Percentiles rank a stretch among this genome's conserved stretches.
Evolutionary conservation across 2,888 invertebrate genomes (phyloP).

Genomic region (Amorpha juglandis): DNA sequence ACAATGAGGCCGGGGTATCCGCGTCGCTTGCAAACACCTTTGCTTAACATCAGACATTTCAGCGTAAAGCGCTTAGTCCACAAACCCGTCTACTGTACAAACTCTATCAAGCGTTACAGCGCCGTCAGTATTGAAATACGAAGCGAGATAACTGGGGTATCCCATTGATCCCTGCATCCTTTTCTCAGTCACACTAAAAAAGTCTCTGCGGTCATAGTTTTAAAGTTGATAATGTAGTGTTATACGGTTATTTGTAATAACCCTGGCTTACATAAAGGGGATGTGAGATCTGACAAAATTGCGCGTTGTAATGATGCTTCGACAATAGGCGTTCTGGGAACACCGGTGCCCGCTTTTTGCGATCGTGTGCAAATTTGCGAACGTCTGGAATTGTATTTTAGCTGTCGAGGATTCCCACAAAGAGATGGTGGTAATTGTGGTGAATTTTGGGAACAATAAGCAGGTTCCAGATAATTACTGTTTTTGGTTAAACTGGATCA

Average conservation of each 20-base stretch:
- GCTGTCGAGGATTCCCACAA: conserved; percentile 16
- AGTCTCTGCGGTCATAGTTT: rapidly evolving
- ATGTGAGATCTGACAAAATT: conserved; percentile 75
- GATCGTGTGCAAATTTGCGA: conserved; percentile 71
- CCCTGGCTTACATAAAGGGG: conserved; percentile 79
- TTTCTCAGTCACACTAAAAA: conserved; percentile 37
- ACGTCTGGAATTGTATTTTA: conserved; percentile 51
- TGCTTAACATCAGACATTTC: conserved; percentile 41
- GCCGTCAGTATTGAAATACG: conserved; percentile 54
- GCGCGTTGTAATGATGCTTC: conserved; percentile 70
- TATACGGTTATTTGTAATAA: conserved; percentile 56
- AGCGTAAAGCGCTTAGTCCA: conserved; percentile 59
- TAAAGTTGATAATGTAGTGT: conserved; percentile 43
- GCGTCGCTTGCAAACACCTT: conserved; percentile 61
- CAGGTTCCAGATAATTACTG: not conserved
- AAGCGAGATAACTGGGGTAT: conserved; percentile 71
- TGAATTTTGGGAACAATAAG: conserved; percentile 5
- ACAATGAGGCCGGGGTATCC: conserved; percentile 73
- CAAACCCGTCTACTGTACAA: conserved; percentile 36
- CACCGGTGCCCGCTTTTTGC: conserved; percentile 67
- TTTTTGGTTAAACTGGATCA: not conserved
- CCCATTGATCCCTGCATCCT: conserved; percentile 64
- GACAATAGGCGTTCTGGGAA: conserved; percentile 80
- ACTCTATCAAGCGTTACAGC: conserved; percentile 49
- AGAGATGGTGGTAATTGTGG: conserved; percentile 3